Evolutionary conservation across 2,113 vertebrate genomes (phyloP).

Genomic region (Elgaria multicarinata): DNA sequence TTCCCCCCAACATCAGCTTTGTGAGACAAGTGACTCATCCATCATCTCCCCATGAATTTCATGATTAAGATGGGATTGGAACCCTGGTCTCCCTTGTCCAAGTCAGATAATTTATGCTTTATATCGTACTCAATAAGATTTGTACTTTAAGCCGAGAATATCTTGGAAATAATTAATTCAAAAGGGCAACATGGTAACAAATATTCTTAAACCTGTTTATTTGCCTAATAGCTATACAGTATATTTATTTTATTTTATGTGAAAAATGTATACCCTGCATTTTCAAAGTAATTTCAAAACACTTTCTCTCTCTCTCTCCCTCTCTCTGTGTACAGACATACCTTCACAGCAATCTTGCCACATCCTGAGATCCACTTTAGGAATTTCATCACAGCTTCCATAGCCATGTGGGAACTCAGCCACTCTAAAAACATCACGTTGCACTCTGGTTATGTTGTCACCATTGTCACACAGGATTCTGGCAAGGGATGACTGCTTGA

Average conservation of each 20-base stretch:
- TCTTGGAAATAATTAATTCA: neutral
- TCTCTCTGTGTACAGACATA: slow-evolving; percentile 60
- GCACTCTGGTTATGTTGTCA: slow-evolving; percentile 95
- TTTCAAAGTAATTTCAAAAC: neutral
- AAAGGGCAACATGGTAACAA: neutral
- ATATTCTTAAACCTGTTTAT: neutral
- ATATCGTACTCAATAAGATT: neutral
- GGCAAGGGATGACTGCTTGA: slow-evolving; percentile 92
- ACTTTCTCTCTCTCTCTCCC: too few species aligned
- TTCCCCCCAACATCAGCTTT: neutral
- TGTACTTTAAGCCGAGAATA: neutral
- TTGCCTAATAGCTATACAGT: neutral
- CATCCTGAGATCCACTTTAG: slow-evolving; percentile 92
- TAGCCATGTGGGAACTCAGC: slow-evolving; percentile 92
- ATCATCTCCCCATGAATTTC: neutral
- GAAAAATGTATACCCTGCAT: neutral
- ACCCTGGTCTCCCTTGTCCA: neutral
- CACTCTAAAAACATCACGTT: slow-evolving; percentile 90
- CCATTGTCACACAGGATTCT: slow-evolving; percentile 93
- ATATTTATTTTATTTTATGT: neutral
- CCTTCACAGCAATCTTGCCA: slow-evolving; percentile 99
- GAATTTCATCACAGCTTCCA: slow-evolving; percentile 87
- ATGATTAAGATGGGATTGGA: neutral
- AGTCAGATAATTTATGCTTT: neutral
- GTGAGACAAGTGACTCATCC: neutral